A percentile compares a stretch with the other conserved stretches of the same genome.
Conservation (phyloP, 1,140 invertebrate genomes). For the Fopius arisanus region DNA sequence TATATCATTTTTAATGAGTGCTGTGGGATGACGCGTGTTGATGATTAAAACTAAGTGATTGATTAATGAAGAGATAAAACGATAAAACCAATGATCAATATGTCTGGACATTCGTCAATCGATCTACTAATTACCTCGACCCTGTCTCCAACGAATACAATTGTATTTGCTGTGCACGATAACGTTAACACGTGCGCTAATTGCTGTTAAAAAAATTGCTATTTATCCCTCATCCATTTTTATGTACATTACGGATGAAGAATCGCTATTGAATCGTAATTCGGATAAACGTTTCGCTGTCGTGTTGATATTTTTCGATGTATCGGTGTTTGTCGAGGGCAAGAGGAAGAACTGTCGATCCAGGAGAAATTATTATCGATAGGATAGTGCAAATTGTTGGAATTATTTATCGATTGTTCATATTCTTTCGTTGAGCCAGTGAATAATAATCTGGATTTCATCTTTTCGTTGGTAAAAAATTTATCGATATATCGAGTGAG, state of each 20-base stretch:
- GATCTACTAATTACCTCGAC: too few relatives aligned
- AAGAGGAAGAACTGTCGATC: neutral
- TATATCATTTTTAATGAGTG: too few relatives aligned
- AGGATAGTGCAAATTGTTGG: neutral
- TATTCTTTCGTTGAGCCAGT: too few relatives aligned
- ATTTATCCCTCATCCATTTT: slow-evolving; percentile 37
- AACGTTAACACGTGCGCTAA: too few relatives aligned
- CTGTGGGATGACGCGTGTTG: too few relatives aligned
- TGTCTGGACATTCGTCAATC: too few relatives aligned
- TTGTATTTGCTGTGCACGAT: too few relatives aligned
- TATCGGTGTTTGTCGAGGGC: slow-evolving; percentile 52
- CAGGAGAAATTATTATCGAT: neutral
- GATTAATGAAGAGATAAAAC: too few relatives aligned
- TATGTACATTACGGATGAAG: slow-evolving; percentile 37
- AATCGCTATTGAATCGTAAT: slow-evolving; percentile 46
- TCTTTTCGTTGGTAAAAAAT: neutral
- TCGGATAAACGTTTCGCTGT: slow-evolving; percentile 55
- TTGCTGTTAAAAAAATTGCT: slow-evolving; percentile 26
- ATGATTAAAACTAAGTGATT: too few relatives aligned
- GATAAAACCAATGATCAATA: too few relatives aligned
- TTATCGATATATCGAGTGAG: neutral
- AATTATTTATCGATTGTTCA: neutral
- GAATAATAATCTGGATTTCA: too few relatives aligned
- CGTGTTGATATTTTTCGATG: slow-evolving; percentile 59
- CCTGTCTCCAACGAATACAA: too few relatives aligned